Conservation (phyloP, 2,113 vertebrate species). For the Gopherus flavomarginatus region DNA sequence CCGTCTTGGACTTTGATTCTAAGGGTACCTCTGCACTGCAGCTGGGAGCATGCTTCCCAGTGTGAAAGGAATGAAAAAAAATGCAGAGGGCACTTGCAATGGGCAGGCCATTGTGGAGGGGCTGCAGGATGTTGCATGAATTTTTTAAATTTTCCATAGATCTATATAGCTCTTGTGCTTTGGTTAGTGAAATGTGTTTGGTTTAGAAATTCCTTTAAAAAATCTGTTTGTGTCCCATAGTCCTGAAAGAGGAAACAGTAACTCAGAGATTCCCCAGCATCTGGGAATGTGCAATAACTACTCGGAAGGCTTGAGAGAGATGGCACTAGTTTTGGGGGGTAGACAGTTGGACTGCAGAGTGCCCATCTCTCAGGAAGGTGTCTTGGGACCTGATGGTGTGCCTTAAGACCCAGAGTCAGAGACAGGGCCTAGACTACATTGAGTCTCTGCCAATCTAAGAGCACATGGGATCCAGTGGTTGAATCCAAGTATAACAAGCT, state of each 20-base stretch:
- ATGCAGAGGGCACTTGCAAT: background rate
- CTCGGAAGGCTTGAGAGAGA: background rate
- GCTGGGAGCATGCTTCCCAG: background rate
- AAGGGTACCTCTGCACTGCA: background rate
- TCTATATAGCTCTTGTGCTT: background rate
- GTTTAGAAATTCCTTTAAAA: background rate
- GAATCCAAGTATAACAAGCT: background rate
- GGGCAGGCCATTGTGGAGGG: background rate
- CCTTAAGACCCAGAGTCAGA: background rate
- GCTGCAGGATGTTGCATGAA: background rate
- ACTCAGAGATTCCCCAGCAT: background rate
- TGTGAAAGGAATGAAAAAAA: background rate
- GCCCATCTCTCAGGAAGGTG: background rate
- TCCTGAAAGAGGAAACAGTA: background rate
- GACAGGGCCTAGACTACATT: background rate
- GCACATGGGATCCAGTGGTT: background rate
- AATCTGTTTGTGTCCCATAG: background rate
- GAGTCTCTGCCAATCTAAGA: background rate
- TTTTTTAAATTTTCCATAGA: background rate
- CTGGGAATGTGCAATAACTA: accelerated
- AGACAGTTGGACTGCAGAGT: background rate
- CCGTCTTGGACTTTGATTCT: background rate
- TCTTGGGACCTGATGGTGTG: background rate
- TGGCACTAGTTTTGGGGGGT: background rate
- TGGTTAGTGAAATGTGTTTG: background rate